Percentiles rank a stretch among this genome's conserved stretches.
Evolutionary conservation across 2,113 vertebrate species (phyloP).

Genomic region (Phoxinus phoxinus): DNA sequence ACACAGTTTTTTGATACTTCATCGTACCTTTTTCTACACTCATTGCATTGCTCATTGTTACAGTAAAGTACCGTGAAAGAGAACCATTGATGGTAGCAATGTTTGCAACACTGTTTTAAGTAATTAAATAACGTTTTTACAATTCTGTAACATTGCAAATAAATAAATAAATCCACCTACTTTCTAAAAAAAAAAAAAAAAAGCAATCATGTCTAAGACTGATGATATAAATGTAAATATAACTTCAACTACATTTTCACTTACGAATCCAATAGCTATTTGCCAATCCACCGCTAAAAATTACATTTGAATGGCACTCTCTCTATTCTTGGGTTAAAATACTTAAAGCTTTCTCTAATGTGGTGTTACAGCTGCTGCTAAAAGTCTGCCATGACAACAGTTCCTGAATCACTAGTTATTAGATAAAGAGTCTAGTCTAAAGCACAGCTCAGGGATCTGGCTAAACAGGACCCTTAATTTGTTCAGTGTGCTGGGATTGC

Average conservation of each 20-base stretch:
- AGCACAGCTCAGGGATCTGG: constrained; percentile 45
- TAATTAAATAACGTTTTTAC: neutral
- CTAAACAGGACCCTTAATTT: constrained; percentile 45
- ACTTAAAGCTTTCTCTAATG: constrained; percentile 24
- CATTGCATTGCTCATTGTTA: too few relatives aligned
- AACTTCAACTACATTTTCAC: neutral
- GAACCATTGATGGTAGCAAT: neutral
- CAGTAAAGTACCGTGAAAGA: too few relatives aligned
- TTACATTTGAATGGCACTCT: neutral
- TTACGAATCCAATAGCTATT: neutral
- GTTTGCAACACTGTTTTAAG: neutral
- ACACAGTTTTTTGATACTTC: too few relatives aligned
- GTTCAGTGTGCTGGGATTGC: constrained; percentile 45
- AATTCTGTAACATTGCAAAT: neutral
- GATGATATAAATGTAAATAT: neutral
- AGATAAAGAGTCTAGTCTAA: constrained; percentile 54
- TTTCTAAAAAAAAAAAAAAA: too few relatives aligned
- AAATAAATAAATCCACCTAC: too few relatives aligned
- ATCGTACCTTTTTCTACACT: too few relatives aligned
- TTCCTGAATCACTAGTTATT: constrained; percentile 27
- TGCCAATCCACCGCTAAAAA: neutral
- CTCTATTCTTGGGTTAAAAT: constrained; percentile 2
- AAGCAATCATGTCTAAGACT: neutral
- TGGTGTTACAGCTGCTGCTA: constrained; percentile 48
- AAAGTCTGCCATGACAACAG: constrained; percentile 6